Conservation (phyloP, 2,888 invertebrate species). For the Chironomus tentans region DNA sequence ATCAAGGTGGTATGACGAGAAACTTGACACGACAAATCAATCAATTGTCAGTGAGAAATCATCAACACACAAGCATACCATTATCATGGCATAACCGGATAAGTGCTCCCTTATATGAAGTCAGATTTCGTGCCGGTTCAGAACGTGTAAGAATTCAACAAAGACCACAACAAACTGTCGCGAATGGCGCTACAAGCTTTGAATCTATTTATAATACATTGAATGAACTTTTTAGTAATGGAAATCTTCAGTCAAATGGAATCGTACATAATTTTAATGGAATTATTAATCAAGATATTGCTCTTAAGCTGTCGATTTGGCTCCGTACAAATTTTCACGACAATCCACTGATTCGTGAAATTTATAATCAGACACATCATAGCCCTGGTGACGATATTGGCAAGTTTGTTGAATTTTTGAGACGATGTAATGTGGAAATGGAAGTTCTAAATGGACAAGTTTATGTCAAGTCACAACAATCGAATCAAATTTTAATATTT, state of each 20-base stretch:
- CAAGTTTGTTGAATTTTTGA: conserved; percentile 27
- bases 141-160: conserved; percentile 7
- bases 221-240: conserved; percentile 18
- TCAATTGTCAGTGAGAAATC: conserved; percentile 25
- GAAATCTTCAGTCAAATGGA: conserved; percentile 9
- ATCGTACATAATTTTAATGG: conserved; percentile 29
- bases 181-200: not conserved
- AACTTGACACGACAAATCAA: conserved; percentile 26
- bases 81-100: conserved; percentile 20
- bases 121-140: conserved; percentile 10
- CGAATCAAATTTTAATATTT: conserved; percentile 26
- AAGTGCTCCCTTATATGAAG: conserved; percentile 9
- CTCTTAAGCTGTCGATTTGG: conserved; percentile 28
- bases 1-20: conserved; percentile 1
- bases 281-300: conserved; percentile 28
- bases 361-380: conserved; percentile 22
- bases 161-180: not conserved
- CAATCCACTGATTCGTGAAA: conserved; percentile 26
- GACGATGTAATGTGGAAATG: conserved; percentile 28
- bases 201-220: conserved; percentile 16
- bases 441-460: conserved; percentile 26
- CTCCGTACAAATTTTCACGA: conserved; percentile 27
- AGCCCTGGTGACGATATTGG: conserved; percentile 11
- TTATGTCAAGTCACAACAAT: conserved; percentile 7
- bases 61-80: conserved; percentile 8